phyloP scores from a whole-genome alignment of 2,797 vertebrate species.

The Urophycis tenuis region DNA sequence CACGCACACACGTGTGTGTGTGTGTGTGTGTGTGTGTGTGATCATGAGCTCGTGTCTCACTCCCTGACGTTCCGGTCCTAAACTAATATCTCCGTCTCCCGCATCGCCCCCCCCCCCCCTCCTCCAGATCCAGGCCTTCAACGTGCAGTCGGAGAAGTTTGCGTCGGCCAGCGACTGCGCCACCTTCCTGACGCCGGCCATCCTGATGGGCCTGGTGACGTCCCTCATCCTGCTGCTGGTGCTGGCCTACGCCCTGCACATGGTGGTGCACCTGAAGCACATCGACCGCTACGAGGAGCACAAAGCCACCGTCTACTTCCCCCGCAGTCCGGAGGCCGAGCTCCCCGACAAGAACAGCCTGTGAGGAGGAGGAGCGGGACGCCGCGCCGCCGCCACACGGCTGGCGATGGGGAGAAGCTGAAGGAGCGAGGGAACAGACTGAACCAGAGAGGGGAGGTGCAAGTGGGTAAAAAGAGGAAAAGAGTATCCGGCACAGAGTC shows the following conservation, averaged over 20 bases:
- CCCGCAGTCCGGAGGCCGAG: constrained; percentile 73
- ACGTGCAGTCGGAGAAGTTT: constrained; percentile 79
- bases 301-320: constrained; percentile 81
- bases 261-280: constrained; percentile 87
- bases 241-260: constrained; percentile 86
- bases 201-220: constrained; percentile 85
- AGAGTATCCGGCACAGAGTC: constrained; percentile 60
- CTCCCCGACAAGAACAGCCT: constrained; percentile 77
- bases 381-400: too few species aligned
- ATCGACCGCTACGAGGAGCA: constrained; percentile 86
- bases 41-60: not conserved
- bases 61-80: not conserved
- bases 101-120: constrained; percentile 39
- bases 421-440: constrained; percentile 8
- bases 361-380: constrained; percentile 52
- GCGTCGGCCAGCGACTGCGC: constrained; percentile 82
- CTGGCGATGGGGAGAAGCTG: constrained; percentile 30
- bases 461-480: constrained; percentile 54
- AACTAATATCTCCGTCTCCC: constrained; percentile 25
- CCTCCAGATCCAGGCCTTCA: constrained; percentile 88
- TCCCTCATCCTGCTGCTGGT: constrained; percentile 86
- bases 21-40: not conserved
- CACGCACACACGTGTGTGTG: not conserved
- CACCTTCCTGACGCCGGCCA: constrained; percentile 82
- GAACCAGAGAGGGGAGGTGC: constrained; percentile 36